Evolutionary conservation across 2,797 vertebrate genomes (phyloP), one percentile per base, ranked within the genome.

Genomic region (Octomys mimax): DNA sequence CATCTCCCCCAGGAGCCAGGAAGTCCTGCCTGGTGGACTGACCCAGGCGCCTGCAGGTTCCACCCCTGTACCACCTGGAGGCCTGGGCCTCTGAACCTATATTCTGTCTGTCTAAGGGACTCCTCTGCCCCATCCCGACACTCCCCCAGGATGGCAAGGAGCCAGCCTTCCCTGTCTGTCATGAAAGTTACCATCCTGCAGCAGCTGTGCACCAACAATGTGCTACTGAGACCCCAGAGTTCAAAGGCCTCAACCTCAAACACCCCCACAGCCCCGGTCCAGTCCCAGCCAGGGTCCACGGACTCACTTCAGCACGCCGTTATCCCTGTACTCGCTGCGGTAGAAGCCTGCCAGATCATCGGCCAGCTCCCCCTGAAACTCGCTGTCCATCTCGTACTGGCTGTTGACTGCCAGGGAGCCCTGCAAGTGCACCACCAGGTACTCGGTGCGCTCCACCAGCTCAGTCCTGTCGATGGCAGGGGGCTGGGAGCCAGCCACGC

Each of bases 281-380:
- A 26, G 68, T 4, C 21, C 13, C 42, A 16, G 39, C 42, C 11
- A 21, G 12, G 71, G 22, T 24, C 39, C 3, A 9, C 6, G 11
- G 6, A 86, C 99, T 98, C 98, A 99, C 99, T 97, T 99, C 62
- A 16, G 92, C 1, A 94, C 87, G 0, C 33, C 33, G 0, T 96
- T 70, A 0, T 99, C 99, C 0, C 2, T 4, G 83, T 99, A 99
- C 97, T 99, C 99, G 24, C 99, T 99, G 96, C 99, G 99, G 97
- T 99, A 99, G 98, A 99, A 99, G 75, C 99, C 99, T 0, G 98
- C 97, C 95, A 99, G 98, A 95, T 99, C 99, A 0, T 99, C 99
- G 0, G 99, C 99, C 98, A 99, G 98, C 96, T 99, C 99, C 6
- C 99, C 99, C 0, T 19, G 24, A 94, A 99, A 99, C 26, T 0